These are phyloP conservation scores for Dasypus novemcinctus DNA, from an alignment of 2,113 vertebrate genomes.

Conservation along the genomic window DNA sequence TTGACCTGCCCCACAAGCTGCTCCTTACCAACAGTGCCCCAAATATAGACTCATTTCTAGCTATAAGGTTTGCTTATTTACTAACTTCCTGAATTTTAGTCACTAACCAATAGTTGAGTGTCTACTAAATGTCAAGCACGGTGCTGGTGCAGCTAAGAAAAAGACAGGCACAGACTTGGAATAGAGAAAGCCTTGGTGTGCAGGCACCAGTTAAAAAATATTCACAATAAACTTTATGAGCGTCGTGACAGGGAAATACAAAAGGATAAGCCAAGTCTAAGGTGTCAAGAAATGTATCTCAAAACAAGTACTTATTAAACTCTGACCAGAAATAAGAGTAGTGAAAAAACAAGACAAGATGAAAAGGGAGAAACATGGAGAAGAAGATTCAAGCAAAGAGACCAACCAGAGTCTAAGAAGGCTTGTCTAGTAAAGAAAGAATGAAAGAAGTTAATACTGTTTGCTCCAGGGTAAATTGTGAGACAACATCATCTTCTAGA, in stretches of 20 bases:
- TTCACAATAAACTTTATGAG: background rate
- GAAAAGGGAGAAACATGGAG: background rate
- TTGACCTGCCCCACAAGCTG: background rate
- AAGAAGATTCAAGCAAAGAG: background rate
- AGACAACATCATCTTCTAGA: background rate
- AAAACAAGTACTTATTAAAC: background rate
- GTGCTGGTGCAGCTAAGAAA: background rate
- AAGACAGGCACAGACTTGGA: background rate
- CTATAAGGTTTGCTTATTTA: background rate
- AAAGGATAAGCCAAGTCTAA: background rate
- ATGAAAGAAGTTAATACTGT: background rate
- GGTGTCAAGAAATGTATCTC: background rate
- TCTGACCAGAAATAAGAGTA: background rate
- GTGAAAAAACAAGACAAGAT: background rate
- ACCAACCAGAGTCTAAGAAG: background rate
- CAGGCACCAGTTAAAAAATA: background rate
- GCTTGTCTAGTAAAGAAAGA: background rate
- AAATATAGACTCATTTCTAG: background rate
- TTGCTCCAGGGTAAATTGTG: fast-evolving
- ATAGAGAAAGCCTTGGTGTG: background rate
- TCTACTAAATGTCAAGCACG: background rate
- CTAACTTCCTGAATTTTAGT: background rate
- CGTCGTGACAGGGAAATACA: background rate
- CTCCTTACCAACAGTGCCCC: background rate
- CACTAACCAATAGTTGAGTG: background rate